Base-by-base conservation (phyloP, 2,797 vertebrate genomes). In the Cynodonichthys magdalenae region DNA sequence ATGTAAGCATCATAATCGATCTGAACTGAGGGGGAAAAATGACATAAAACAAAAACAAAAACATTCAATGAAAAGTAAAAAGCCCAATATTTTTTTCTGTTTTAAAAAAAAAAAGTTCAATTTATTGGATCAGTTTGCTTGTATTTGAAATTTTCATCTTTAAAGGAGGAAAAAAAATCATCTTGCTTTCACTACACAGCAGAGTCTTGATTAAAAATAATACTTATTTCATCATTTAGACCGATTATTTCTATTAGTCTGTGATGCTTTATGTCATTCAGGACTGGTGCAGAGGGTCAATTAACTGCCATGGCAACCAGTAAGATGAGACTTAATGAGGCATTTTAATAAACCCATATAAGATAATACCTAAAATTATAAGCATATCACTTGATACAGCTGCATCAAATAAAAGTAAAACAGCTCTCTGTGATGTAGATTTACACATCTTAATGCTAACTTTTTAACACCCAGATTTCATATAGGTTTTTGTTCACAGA, bases 141-240 rank as follows among this genome's bases (percentile, higher is more conserved):
- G 31, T 34, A 34, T 8, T 34, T 34, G 9, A 15, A 66, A 27
- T 52, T 66, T 69, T 69, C 60, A 69, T 52, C 59, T 63, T 64
- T 72, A 47, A 24, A 56, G 58, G 76, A 48, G 53, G 55, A 44
- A 59, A 75, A 48, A 58, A 54, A 48, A 78, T 72, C 41, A 54
- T 20, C 15, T 45, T 75, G 53, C 41, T 46, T 60, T 74, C 62
- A 80, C 66, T 73, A 42, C 70, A 50, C 74, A 79, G 64, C 66
- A 77, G 41, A 88, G 74, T 86, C 87, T 84, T 92, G 90, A 94
- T 92, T 87, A 90, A 93, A 92, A 89, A 76, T 69, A 92, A 91
- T 89, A 90, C 89, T 92, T 93, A 92, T 86, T 90, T 90, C 91
- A 87, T 91, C 91, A 93, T 93, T 92, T 93, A 76, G 78, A 75